Conservation (phyloP, 1,140 invertebrate species). For the Rhyzopertha dominica region DNA sequence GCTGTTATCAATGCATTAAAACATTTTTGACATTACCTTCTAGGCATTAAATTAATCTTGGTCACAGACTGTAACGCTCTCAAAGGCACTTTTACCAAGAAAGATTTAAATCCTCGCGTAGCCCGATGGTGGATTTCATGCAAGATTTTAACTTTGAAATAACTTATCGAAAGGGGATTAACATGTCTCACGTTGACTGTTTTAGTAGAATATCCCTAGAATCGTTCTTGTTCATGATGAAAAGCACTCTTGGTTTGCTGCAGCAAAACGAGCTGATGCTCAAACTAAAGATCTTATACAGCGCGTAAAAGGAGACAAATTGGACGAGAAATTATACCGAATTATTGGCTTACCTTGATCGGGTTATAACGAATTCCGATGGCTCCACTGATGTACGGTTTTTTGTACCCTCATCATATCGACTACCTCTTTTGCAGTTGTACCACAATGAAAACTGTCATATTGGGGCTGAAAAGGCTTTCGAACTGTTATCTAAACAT, state of each 20-base stretch:
- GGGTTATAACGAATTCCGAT: too few species aligned
- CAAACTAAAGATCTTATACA: constrained; percentile 16
- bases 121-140: constrained; percentile 40
- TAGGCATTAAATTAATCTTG: constrained; percentile 39
- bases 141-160: constrained; percentile 42
- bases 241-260: constrained; percentile 26
- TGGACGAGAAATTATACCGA: neutral
- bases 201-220: constrained; percentile 34
- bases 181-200: constrained; percentile 42
- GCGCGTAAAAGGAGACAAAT: neutral
- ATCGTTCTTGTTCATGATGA: constrained; percentile 6
- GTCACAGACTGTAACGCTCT: constrained; percentile 43
- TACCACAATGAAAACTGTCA: constrained; percentile 40
- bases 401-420: constrained; percentile 22
- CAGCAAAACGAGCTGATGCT: constrained; percentile 30
- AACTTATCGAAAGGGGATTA: constrained; percentile 22
- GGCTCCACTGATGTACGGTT: too few species aligned
- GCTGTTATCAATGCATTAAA: constrained; percentile 36
- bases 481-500: constrained; percentile 25
- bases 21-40: constrained; percentile 40
- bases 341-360: too few species aligned
- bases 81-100: constrained; percentile 39
- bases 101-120: constrained; percentile 38
- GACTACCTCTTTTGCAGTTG: constrained; percentile 31
- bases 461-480: constrained; percentile 31